Conservation (phyloP, 1,140 invertebrate species). For the Planococcus citri region DNA sequence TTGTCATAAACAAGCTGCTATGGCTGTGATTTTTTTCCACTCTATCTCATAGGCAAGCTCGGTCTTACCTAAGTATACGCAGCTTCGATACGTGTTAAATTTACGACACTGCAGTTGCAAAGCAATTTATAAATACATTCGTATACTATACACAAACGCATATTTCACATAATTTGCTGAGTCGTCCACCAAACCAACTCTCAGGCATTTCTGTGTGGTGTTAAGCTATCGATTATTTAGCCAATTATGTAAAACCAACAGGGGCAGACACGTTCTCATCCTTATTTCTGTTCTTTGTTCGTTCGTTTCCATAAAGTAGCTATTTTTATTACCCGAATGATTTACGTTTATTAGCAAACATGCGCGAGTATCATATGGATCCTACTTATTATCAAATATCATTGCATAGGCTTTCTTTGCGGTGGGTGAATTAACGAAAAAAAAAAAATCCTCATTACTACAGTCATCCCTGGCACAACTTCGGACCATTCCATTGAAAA, state of each 20-base stretch:
- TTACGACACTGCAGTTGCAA: background rate
- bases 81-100: background rate
- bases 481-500: too few species aligned
- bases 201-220: too few species aligned
- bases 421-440: background rate
- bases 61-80: background rate
- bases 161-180: background rate
- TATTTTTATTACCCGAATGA: background rate
- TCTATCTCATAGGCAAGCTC: too few species aligned
- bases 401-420: too few species aligned
- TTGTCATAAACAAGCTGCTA: background rate
- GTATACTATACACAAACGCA: background rate
- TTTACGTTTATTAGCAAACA: background rate
- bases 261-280: too few species aligned
- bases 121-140: too few species aligned
- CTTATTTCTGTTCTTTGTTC: background rate
- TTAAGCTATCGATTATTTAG: background rate
- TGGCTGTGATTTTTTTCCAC: too few species aligned
- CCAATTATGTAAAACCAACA: background rate
- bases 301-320: too few species aligned
- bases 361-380: background rate
- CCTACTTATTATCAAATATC: background rate
- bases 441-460: background rate
- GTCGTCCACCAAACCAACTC: too few species aligned
- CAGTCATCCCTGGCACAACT: too few species aligned